A percentile compares a stretch with the other conserved stretches of the same genome.
Conservation (phyloP, 2,888 invertebrate species). For the Meghimatium bilineatum region DNA sequence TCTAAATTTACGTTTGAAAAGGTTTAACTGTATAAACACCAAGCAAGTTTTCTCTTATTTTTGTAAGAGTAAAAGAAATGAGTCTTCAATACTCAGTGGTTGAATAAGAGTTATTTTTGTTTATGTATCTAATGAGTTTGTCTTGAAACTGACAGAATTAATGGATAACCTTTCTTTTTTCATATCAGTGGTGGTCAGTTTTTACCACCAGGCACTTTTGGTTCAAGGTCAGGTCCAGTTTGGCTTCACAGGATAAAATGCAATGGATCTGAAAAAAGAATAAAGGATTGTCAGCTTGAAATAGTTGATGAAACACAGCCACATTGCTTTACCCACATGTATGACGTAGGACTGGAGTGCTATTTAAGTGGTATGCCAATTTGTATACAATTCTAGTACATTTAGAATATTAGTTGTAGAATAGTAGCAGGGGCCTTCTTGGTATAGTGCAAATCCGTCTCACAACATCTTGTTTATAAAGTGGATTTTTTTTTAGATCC, state of each 20-base stretch:
- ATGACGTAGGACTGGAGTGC: slow-evolving; percentile 34
- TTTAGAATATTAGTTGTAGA: too few relatives aligned
- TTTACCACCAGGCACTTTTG: slow-evolving; percentile 57
- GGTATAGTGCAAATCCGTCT: too few relatives aligned
- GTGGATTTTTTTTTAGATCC: too few relatives aligned
- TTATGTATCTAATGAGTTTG: background rate
- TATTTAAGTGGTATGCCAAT: slow-evolving; percentile 22
- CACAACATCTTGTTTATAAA: too few relatives aligned
- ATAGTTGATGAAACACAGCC: background rate
- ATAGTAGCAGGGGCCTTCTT: too few relatives aligned
- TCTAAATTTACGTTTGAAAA: background rate
- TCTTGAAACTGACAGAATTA: background rate
- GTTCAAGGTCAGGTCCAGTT: slow-evolving; percentile 65
- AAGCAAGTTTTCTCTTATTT: background rate
- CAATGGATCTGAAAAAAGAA: slow-evolving; percentile 61
- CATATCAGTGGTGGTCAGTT: slow-evolving; percentile 53
- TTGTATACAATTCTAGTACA: too few relatives aligned
- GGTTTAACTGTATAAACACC: background rate
- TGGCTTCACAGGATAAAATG: slow-evolving; percentile 60
- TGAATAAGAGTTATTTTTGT: background rate
- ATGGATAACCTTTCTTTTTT: background rate
- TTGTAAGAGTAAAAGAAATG: too few relatives aligned
- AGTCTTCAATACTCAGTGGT: background rate
- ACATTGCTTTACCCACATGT: background rate
- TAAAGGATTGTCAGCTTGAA: slow-evolving; percentile 58